A percentile compares a stretch with the other conserved stretches of the same genome.
Evolutionary conservation across 2,888 invertebrate genomes (phyloP).

Genomic region (Philopedon plagiatum): DNA sequence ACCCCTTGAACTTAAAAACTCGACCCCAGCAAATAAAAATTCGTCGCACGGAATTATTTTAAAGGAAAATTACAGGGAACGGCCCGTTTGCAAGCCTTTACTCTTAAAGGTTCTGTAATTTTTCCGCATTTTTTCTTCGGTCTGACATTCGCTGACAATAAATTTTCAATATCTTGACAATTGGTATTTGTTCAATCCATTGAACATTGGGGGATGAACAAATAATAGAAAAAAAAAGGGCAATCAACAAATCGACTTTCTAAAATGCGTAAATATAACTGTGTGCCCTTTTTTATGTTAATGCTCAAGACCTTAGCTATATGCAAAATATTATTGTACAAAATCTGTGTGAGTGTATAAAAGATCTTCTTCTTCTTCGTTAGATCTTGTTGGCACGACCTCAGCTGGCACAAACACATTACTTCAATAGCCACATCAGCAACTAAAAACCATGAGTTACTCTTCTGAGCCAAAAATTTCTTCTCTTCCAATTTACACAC

Average conservation of each 20-base stretch:
- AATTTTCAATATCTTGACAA: slow-evolving; percentile 43
- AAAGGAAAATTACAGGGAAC: slow-evolving; percentile 67
- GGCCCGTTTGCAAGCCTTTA: slow-evolving; percentile 66
- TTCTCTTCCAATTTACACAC: no score
- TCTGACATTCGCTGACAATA: slow-evolving; percentile 31
- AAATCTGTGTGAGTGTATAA: no score
- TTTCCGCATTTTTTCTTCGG: slow-evolving; percentile 30
- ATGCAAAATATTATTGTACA: no score
- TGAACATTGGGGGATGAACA: slow-evolving; percentile 1
- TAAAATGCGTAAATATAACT: no score
- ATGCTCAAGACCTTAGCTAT: no score
- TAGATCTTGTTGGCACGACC: no score
- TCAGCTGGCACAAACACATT: no score
- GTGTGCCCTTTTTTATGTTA: no score
- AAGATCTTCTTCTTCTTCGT: no score
- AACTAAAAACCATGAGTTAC: no score
- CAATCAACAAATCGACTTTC: neutral
- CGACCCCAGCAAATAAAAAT: slow-evolving; percentile 62
- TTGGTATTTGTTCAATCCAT: slow-evolving; percentile 23
- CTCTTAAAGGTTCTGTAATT: slow-evolving; percentile 56
- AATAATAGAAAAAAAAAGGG: slow-evolving; percentile 1
- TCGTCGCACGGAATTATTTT: slow-evolving; percentile 67
- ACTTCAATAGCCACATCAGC: no score
- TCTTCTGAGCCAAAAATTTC: no score
- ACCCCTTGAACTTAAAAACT: slow-evolving; percentile 59